Percentiles rank a stretch among this genome's conserved stretches.
Evolutionary conservation across 2,888 invertebrate species (phyloP).

Genomic region (Brassicogethes aeneus): DNA sequence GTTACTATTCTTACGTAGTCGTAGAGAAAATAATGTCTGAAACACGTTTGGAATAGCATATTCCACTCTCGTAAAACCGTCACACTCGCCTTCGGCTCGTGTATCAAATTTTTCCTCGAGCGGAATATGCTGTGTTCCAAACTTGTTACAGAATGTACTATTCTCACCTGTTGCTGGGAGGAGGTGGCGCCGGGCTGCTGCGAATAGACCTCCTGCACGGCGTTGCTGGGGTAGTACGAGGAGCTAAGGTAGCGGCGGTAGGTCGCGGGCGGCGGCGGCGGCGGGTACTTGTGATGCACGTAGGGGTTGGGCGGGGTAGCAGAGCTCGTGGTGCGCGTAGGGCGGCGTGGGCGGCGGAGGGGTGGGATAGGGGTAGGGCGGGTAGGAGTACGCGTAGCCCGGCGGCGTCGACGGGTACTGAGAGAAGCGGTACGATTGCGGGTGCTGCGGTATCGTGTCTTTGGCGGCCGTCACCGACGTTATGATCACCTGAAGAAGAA

Average conservation of each 20-base stretch:
- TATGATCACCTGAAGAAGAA: conserved; percentile 41
- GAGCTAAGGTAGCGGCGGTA: conserved; percentile 34
- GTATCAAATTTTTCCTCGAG: too few relatives aligned
- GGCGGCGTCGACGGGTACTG: conserved; percentile 36
- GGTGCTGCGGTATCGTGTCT: conserved; percentile 35
- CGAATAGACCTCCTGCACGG: conserved; percentile 43
- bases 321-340: conserved; percentile 42
- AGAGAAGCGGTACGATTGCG: conserved; percentile 40
- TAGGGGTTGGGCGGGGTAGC: conserved; percentile 42
- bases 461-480: conserved; percentile 38
- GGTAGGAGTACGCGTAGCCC: conserved; percentile 34
- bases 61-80: too few relatives aligned
- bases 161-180: conserved; percentile 30
- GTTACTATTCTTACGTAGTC: too few relatives aligned
- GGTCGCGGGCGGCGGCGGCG: conserved; percentile 28
- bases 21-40: too few relatives aligned
- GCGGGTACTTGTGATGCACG: conserved; percentile 32
- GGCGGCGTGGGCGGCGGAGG: conserved; percentile 38
- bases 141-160: too few relatives aligned
- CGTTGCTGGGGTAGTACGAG: conserved; percentile 44
- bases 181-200: conserved; percentile 34
- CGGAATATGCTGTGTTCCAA: too few relatives aligned
- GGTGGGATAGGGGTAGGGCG: conserved; percentile 44
- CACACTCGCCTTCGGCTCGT: too few relatives aligned
- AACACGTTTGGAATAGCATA: too few relatives aligned